Evolutionary conservation across 2,797 vertebrate species (phyloP).

Genomic region (Adelosebastes latens): DNA sequence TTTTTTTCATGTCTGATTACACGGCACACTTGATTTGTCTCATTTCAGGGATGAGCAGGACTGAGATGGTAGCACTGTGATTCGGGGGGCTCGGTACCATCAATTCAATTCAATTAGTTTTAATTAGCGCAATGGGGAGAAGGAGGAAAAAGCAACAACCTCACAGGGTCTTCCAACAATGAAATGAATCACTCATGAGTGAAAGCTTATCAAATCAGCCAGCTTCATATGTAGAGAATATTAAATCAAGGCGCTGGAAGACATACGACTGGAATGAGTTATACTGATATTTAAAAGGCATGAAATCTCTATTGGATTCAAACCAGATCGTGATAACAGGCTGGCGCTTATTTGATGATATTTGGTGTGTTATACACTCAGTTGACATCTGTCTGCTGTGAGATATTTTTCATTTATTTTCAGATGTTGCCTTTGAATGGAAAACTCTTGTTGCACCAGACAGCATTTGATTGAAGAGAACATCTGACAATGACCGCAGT

Average conservation of each 20-base stretch:
- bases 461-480: slow-evolving; percentile 31
- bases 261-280: slow-evolving; percentile 56
- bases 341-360: slow-evolving; percentile 51
- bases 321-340: slow-evolving; percentile 62
- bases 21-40: slow-evolving; percentile 76
- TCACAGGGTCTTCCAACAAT: slow-evolving; percentile 67
- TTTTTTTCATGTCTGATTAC: slow-evolving; percentile 70
- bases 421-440: slow-evolving; percentile 30
- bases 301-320: slow-evolving; percentile 60
- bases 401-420: slow-evolving; percentile 43
- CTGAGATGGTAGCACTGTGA: slow-evolving; percentile 58
- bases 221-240: slow-evolving; percentile 71
- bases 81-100: slow-evolving; percentile 57
- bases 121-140: slow-evolving; percentile 75
- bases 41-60: slow-evolving; percentile 80
- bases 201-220: slow-evolving; percentile 78
- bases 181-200: slow-evolving; percentile 80
- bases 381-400: slow-evolving; percentile 40
- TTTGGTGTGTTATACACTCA: slow-evolving; percentile 44
- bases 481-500: slow-evolving; percentile 29
- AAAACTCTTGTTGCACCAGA: slow-evolving; percentile 2
- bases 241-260: slow-evolving; percentile 69
- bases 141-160: slow-evolving; percentile 63
- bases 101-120: slow-evolving; percentile 82
- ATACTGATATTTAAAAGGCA: slow-evolving; percentile 64